Percentiles rank a stretch among this genome's conserved stretches.
Evolutionary conservation across 2,888 invertebrate genomes (phyloP).

Genomic region (Eupithecia inturbata): DNA sequence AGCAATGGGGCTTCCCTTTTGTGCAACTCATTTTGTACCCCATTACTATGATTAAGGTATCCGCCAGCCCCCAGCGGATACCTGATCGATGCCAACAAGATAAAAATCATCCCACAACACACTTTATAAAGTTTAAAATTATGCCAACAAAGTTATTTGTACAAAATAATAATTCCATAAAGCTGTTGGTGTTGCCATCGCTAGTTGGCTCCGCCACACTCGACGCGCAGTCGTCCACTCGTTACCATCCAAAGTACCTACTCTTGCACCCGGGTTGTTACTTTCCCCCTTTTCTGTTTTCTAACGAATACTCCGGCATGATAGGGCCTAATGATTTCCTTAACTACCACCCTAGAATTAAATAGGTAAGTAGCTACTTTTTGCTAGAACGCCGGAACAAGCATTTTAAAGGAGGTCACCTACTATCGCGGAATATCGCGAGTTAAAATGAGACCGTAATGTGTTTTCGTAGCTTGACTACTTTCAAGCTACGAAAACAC

Average conservation of each 20-base stretch:
- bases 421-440: slow-evolving; percentile 23
- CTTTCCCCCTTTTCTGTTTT: slow-evolving; percentile 51
- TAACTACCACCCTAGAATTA: slow-evolving; percentile 42
- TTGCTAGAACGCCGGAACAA: slow-evolving; percentile 26
- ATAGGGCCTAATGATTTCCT: slow-evolving; percentile 58
- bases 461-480: not conserved
- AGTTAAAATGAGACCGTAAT: not conserved
- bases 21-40: no score
- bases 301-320: slow-evolving; percentile 51
- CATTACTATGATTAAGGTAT: no score
- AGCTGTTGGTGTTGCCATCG: slow-evolving; percentile 47
- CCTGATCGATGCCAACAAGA: no score
- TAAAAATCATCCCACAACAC: not conserved
- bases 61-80: no score
- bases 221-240: slow-evolving; percentile 64
- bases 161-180: slow-evolving; percentile 20
- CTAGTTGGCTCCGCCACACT: slow-evolving; percentile 69
- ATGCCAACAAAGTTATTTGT: slow-evolving; percentile 7
- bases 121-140: slow-evolving; percentile 11
- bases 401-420: slow-evolving; percentile 28
- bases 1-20: no score
- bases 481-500: no score
- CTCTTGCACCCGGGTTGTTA: slow-evolving; percentile 67
- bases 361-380: slow-evolving; percentile 31
- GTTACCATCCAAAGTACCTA: slow-evolving; percentile 65